Evolutionary conservation across 2,888 invertebrate species (phyloP), one percentile per base, ranked within the genome.

Genomic region (Pycnomerus fuliginosus): DNA sequence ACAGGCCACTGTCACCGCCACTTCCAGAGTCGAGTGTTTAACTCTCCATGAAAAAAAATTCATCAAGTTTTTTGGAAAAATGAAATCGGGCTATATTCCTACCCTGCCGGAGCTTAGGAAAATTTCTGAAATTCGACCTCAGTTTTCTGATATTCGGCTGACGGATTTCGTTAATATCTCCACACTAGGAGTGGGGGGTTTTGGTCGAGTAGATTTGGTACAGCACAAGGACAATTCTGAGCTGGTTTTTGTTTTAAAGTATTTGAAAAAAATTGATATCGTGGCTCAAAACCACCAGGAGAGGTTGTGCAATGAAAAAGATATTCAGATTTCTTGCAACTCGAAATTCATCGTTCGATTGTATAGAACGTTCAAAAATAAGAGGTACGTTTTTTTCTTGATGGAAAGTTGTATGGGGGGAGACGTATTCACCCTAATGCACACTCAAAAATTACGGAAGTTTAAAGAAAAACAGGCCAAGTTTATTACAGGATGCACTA

Each of bases 381-480:
- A 80, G 44, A 94, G 93, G 67, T 94, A 88, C 69, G 85, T 97
- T 1, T 97, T 95, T 70, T 93, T 96, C 76, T 74, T 97, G 31
- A 89, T 97, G 87, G 97, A 97, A 74, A 86, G 89, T 1, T 92
- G 95, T 61, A 78, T 97, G 36, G 96, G 96, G 1, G 96, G 96
- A 1, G 96, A 96, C 70, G 83, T 96, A 7, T 97, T 94, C 91
- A 91, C 92, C 1, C 84, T 94, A n/a, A 79, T 96, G 50, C 87
- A 95, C 61, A 88, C 88, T 65, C 84, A 87, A 60, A 71, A 68
- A 39, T 69, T 69, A 36, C 76, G 82, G 23, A 81, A 77, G 64
- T 95, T 96, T 69, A 85, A 90, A 45, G 93, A 95, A 58, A 76
- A 78, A 54, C 85, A 88, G 2, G 84, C 94, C 0, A 80, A 87